Percentiles rank a stretch among this genome's conserved stretches.
phyloP scores from a whole-genome alignment of 2,113 vertebrate species.

The Maccullochella peelii region DNA sequence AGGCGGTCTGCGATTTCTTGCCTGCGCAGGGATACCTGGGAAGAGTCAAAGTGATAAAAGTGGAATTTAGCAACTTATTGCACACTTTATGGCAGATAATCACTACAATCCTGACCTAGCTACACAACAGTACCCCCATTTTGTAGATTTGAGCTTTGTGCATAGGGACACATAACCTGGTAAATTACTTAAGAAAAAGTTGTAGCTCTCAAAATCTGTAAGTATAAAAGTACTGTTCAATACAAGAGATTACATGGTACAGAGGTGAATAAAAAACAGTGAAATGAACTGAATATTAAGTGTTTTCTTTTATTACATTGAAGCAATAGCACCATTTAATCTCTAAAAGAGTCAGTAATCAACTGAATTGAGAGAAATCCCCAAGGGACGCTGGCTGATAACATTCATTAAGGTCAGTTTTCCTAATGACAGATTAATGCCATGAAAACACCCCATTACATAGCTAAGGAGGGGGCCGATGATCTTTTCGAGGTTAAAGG shows the following conservation, averaged over 20 bases:
- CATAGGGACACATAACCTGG: not conserved
- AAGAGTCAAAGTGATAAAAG: not conserved
- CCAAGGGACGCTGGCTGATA: conserved; percentile 25
- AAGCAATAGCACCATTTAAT: conserved; percentile 29
- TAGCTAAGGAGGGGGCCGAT: conserved; percentile 37
- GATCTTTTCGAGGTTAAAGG: conserved; percentile 62
- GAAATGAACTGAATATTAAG: not conserved
- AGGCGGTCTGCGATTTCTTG: conserved; percentile 93
- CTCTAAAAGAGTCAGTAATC: conserved; percentile 38
- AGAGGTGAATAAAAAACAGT: conserved; percentile 1
- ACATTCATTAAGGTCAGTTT: conserved; percentile 73
- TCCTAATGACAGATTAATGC: conserved; percentile 72
- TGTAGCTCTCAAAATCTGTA: not conserved
- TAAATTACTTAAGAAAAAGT: not conserved
- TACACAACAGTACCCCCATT: not conserved
- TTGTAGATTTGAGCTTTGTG: not conserved
- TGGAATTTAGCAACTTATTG: not conserved
- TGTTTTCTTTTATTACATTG: not conserved
- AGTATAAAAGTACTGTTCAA: not conserved
- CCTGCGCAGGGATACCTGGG: conserved; percentile 89
- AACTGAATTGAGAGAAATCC: conserved; percentile 41
- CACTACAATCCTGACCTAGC: too few relatives aligned
- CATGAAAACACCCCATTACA: conserved; percentile 55
- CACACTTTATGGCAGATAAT: not conserved
- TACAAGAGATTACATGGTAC: not conserved